Evolutionary conservation across 1,140 invertebrate genomes (phyloP), one percentile per base, ranked within the genome.

Genomic region (Pantala flavescens): DNA sequence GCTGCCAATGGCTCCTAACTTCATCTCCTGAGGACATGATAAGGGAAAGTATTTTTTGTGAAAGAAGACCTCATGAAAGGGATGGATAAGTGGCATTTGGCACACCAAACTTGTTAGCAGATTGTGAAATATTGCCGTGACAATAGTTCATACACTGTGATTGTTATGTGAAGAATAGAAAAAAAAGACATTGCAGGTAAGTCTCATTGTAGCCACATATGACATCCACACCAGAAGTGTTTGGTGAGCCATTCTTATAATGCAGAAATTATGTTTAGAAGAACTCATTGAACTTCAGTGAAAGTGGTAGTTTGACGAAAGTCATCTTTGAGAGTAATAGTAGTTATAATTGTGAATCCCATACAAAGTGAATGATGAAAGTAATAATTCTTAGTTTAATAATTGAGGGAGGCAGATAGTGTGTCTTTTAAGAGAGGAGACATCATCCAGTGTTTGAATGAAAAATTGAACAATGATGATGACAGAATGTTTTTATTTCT

Each of bases 391-490:
- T 63, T 63, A 63, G 49, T 63, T 63, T 63, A 63, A 7, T 63
- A 21, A 7, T 63, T 63, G 49, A 19, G 49, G n/a, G n/a, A 63
- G 49, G 49, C 49, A 63, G 12, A 63, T n/a, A 63, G 12, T 7
- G 49, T 63, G 49, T 63, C 49, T 63, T 71, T 75, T 75, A 73
- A 75, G 43, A 72, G 75, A 73, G 75, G 75, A 76, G 76, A 12
- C 49, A 63, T 63, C 49, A 63, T 63, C 49, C 49, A 63, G 49
- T 63, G 49, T 63, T 63, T 63, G 49, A 63, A 63, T 63, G 12
- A 63, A 63, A 63, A 7, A 12, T 63, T 63, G 49, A 63, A 63
- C 49, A 63, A 63, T 63, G 49, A 7, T 63, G 49, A 63, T 63
- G 49, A 63, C 12, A 36, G 28, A 63, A 63, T 21, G 49, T 63